Evolutionary conservation across 2,113 vertebrate species (phyloP).

Genomic region (Sisor rabdophorus): DNA sequence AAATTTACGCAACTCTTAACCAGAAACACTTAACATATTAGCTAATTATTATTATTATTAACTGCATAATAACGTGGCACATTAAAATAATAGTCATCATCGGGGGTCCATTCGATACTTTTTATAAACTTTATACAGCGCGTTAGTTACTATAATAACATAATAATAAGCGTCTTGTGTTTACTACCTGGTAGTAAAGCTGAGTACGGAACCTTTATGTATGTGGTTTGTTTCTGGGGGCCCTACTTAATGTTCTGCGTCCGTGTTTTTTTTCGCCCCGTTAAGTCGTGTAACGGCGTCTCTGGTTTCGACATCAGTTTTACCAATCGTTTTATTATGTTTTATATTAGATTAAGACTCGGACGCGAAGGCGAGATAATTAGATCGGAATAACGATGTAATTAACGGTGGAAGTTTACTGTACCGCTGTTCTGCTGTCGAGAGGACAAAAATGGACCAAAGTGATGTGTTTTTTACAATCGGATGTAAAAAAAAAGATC

Average conservation of each 20-base stretch:
- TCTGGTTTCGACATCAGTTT: not conserved
- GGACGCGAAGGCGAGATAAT: too few species aligned
- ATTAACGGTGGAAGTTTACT: not conserved
- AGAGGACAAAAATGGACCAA: not conserved
- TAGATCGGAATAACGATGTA: not conserved
- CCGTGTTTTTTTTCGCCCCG: not conserved
- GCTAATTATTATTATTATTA: too few species aligned
- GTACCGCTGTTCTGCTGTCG: not conserved
- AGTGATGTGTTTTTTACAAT: not conserved
- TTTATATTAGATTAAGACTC: not conserved
- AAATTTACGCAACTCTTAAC: too few species aligned
- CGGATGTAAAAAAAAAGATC: not conserved
- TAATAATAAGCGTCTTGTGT: not conserved
- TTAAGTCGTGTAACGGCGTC: not conserved
- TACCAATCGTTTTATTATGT: not conserved
- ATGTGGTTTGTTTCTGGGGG: constrained; percentile 6
- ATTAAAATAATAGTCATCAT: too few species aligned
- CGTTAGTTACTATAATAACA: too few species aligned
- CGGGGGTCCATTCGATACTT: too few species aligned
- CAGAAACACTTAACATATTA: too few species aligned
- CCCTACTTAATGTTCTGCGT: not conserved
- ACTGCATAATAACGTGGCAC: not conserved
- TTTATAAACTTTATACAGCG: too few species aligned
- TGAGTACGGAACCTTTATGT: constrained; percentile 11
- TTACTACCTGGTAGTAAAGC: not conserved